A percentile compares a stretch with the other conserved stretches of the same genome.
Conservation (phyloP, 2,888 invertebrate genomes). For the Brachyptera risi region DNA sequence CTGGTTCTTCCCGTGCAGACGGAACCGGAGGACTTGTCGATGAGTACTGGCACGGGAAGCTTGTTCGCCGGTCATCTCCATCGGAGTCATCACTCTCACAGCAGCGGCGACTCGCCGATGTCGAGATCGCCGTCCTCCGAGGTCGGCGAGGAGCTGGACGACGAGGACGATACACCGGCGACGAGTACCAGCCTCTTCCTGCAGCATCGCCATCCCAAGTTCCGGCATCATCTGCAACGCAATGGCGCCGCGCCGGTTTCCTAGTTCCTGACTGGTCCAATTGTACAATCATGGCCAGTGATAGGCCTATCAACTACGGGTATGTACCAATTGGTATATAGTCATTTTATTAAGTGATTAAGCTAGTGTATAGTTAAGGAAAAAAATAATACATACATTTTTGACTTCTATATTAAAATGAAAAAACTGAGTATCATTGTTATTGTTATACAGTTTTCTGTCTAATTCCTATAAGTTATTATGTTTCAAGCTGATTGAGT, state of each 20-base stretch:
- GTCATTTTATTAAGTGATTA: slow-evolving; percentile 27
- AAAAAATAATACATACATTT: not conserved
- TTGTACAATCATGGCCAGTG: slow-evolving; percentile 19
- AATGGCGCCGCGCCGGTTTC: slow-evolving; percentile 26
- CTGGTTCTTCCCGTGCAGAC: slow-evolving; percentile 71
- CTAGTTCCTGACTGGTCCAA: slow-evolving; percentile 22
- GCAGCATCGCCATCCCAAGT: slow-evolving; percentile 41
- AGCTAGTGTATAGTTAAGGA: too few relatives aligned
- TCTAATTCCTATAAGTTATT: not conserved
- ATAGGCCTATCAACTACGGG: slow-evolving; percentile 29
- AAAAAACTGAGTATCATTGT: not conserved
- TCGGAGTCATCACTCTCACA: slow-evolving; percentile 44
- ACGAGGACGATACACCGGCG: slow-evolving; percentile 51
- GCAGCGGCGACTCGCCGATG: slow-evolving; percentile 44
- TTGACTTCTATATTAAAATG: not conserved
- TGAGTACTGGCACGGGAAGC: slow-evolving; percentile 42
- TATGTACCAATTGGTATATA: slow-evolving; percentile 32
- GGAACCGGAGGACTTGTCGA: slow-evolving; percentile 85
- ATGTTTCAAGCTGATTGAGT: slow-evolving; percentile 4
- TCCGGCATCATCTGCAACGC: slow-evolving; percentile 26
- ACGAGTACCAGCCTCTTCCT: slow-evolving; percentile 50
- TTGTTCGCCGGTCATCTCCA: slow-evolving; percentile 7
- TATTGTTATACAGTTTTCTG: not conserved
- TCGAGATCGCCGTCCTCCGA: slow-evolving; percentile 50
- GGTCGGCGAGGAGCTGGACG: slow-evolving; percentile 49